A percentile compares a stretch with the other conserved stretches of the same genome.
Evolutionary conservation across 2,113 vertebrate species (phyloP).

Genomic region (Brachyhypopomus occidentalis): DNA sequence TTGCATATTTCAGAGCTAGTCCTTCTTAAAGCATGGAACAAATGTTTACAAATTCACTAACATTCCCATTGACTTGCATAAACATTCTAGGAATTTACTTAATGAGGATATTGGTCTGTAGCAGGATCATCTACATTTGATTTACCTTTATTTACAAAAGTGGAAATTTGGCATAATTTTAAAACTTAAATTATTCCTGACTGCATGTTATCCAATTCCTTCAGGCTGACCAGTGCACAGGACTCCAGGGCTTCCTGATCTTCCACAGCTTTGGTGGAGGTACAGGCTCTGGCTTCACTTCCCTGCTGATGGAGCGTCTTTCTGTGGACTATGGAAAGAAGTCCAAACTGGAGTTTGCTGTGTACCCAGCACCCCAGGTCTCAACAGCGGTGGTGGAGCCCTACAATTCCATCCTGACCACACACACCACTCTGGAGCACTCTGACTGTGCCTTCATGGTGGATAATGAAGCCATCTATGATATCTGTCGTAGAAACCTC

Average conservation of each 20-base stretch:
- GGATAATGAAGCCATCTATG: constrained; percentile 81
- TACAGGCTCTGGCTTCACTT: constrained; percentile 81
- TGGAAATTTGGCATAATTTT: background rate
- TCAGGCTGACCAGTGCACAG: constrained; percentile 43
- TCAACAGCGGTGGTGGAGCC: constrained; percentile 85
- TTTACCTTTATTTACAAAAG: too few relatives aligned
- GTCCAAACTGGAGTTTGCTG: constrained; percentile 79
- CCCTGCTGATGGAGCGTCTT: constrained; percentile 77
- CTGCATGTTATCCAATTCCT: background rate
- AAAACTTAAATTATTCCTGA: background rate
- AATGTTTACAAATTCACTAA: background rate
- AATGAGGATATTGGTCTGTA: too few relatives aligned
- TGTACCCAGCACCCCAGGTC: constrained; percentile 76
- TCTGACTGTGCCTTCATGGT: constrained; percentile 83
- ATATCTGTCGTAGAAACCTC: constrained; percentile 73
- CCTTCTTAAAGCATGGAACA: background rate
- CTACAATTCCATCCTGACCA: constrained; percentile 83
- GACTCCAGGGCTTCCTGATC: constrained; percentile 79
- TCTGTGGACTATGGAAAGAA: constrained; percentile 83
- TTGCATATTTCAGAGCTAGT: background rate
- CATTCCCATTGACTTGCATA: too few relatives aligned
- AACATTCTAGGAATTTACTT: too few relatives aligned
- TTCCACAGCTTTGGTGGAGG: constrained; percentile 80
- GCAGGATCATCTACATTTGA: too few relatives aligned
- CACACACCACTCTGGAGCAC: constrained; percentile 79